Percentiles rank a stretch among this genome's conserved stretches.
phyloP scores from a whole-genome alignment of 2,113 vertebrate genomes.

The Crotophaga sulcirostris region DNA sequence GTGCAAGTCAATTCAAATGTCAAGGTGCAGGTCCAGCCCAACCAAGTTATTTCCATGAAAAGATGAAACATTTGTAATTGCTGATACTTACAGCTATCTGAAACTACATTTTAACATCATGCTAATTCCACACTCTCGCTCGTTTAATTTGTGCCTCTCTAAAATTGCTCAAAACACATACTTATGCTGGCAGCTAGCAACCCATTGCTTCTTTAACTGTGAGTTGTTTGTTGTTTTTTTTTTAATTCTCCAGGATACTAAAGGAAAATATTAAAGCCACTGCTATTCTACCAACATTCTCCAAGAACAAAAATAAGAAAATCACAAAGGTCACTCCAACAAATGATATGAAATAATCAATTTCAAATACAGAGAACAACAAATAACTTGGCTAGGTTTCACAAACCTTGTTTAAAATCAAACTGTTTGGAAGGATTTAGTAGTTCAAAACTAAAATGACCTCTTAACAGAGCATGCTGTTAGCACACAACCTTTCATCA shows the following conservation, averaged over 20 bases:
- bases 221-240: background rate
- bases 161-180: constrained; percentile 5
- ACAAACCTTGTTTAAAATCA: background rate
- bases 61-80: background rate
- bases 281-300: background rate
- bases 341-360: background rate
- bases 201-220: background rate
- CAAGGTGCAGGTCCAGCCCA: background rate
- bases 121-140: background rate
- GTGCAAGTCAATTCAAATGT: background rate
- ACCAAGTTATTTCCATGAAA: background rate
- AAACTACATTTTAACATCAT: background rate
- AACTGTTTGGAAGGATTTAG: constrained; percentile 13
- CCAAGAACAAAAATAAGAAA: background rate
- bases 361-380: background rate
- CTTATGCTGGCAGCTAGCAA: background rate
- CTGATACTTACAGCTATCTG: background rate
- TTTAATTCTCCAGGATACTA: background rate
- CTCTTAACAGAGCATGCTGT: background rate
- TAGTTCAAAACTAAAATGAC: constrained; percentile 7
- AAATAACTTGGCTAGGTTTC: background rate
- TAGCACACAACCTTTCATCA: background rate
- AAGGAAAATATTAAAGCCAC: background rate
- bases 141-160: background rate
- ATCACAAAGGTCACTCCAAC: background rate